Base-by-base conservation (phyloP, 1,140 invertebrate genomes). In the Pseudoatta argentina region DNA sequence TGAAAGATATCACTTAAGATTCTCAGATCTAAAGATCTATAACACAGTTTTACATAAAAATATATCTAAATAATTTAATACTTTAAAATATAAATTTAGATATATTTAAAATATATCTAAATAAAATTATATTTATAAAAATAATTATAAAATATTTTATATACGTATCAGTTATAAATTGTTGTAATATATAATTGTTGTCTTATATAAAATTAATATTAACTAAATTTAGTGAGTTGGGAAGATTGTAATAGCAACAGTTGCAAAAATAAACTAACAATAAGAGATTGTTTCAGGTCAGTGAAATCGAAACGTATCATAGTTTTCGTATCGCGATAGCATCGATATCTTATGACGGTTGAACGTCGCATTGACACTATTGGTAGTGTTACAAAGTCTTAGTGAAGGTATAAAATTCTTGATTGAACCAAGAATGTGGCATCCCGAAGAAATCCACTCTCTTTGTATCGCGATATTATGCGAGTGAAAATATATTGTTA, bases 381-480 rank as follows among this genome's bases (percentile, higher is more conserved):
- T 10, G 39, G 0, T 2, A 3, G 16, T 34, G 24, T 34, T 67
- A 39, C 27, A 48, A 30, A 61, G 12, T 34, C 39, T 61, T 5
- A 82, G 77, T 39, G 67, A 89, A 89, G 64, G 48, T 83, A 67
- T 18, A 66, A 69, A 55, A 63, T 89, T 86, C 48, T 21, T 53
- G 77, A 73, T 86, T 30, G 53, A 82, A 73, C n/a, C 14, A 81
- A 34, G 44, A 55, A 86, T 83, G 64, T 30, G 12, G 16, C 14
- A 30, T 27, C 21, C 61, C 30, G 24, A 18, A 55, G 39, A 64
- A 64, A 57, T 64, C 21, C 48, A 77, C 63, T 51, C 27, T 86
- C 51, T 34, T 86, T 86, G n/a, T 44, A 18, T 63, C 39, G n/a
- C 61, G 34, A 61, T 77, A 77, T 86, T 72, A 48, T 24, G 85